These are phyloP conservation scores for Strix uralensis DNA, from an alignment of 2,113 vertebrate genomes.

Conservation along the genomic window DNA sequence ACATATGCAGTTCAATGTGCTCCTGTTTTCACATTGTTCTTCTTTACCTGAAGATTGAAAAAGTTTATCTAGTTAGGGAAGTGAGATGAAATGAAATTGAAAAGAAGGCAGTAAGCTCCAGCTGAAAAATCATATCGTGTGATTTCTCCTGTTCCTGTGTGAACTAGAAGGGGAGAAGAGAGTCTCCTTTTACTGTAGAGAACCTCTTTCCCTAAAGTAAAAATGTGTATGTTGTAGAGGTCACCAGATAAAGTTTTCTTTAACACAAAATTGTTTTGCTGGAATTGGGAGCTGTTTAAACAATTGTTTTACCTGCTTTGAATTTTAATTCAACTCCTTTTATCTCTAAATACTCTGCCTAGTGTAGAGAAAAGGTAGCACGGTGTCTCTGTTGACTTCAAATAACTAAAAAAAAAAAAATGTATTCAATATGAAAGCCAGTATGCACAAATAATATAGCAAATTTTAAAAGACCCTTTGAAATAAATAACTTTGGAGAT, in stretches of 20 bases:
- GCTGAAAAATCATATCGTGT: accelerated
- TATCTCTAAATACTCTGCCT: background rate
- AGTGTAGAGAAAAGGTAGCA: background rate
- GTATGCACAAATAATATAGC: background rate
- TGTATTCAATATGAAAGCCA: background rate
- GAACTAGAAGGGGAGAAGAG: background rate
- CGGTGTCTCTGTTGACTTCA: background rate
- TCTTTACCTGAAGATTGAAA: background rate
- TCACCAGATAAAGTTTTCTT: background rate
- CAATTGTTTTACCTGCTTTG: background rate
- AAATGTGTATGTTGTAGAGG: background rate
- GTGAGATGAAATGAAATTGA: background rate
- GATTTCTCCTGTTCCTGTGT: background rate
- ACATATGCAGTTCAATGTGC: background rate
- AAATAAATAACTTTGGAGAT: background rate
- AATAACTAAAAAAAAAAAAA: background rate
- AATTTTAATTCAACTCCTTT: background rate
- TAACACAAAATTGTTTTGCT: background rate
- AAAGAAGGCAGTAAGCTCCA: background rate
- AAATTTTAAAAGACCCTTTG: background rate
- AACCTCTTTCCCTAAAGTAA: background rate
- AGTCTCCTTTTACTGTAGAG: background rate
- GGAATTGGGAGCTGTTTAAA: background rate
- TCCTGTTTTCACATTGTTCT: background rate
- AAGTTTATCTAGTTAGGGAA: background rate